These are phyloP conservation scores for Rhea americana DNA, from an alignment of 2,113 vertebrate genomes.

Conservation along the genomic window DNA sequence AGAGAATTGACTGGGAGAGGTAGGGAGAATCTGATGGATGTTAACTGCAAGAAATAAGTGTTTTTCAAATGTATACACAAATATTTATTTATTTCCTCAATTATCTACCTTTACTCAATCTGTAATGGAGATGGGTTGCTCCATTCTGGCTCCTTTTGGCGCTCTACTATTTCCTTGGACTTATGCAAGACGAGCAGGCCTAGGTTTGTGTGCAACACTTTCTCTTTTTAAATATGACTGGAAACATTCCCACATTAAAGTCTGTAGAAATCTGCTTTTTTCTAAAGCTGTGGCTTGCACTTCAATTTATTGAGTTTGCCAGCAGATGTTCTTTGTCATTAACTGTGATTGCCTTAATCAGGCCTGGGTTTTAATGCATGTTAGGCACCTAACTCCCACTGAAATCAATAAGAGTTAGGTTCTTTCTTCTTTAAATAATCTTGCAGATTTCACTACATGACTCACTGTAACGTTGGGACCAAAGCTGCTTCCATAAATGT, in stretches of 20 bases:
- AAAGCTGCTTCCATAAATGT: background rate
- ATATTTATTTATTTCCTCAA: background rate
- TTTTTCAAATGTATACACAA: background rate
- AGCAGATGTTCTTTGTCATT: background rate
- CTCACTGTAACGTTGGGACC: background rate
- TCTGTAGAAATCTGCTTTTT: background rate
- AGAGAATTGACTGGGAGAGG: constrained; percentile 13
- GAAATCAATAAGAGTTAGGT: background rate
- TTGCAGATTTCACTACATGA: background rate
- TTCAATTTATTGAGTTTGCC: background rate
- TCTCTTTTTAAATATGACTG: background rate
- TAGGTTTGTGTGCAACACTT: background rate
- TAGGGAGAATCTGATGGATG: background rate
- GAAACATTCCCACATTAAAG: background rate
- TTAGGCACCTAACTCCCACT: background rate
- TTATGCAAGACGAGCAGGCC: background rate
- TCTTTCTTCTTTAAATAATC: background rate
- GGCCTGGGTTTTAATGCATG: background rate
- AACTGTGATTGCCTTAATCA: background rate
- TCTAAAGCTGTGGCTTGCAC: background rate
- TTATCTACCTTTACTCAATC: background rate
- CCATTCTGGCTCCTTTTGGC: background rate
- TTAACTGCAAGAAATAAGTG: background rate
- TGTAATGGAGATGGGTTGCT: background rate
- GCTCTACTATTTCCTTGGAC: fast-evolving